Evolutionary conservation across 2,888 invertebrate genomes (phyloP).

Genomic region (Auanema sp.): DNA sequence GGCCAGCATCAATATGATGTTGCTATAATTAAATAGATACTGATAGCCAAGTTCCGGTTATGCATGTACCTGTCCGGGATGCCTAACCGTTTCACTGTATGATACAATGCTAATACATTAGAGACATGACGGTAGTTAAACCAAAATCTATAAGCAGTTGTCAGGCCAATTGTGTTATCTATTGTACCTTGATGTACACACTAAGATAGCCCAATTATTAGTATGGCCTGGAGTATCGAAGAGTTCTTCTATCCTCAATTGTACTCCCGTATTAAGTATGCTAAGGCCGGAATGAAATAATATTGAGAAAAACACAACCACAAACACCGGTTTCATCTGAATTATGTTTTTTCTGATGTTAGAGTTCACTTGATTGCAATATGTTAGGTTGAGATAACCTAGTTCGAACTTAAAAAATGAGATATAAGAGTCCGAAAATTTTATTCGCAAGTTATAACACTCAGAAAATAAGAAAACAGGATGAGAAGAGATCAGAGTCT

Average conservation of each 20-base stretch:
- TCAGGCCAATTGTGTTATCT: background rate
- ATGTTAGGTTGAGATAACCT: too few species aligned
- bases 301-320: too few species aligned
- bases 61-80: slow-evolving; percentile 80
- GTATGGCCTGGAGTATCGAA: slow-evolving; percentile 73
- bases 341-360: too few species aligned
- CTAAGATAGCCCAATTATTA: slow-evolving; percentile 98
- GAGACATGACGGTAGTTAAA: slow-evolving; percentile 99
- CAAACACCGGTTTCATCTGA: too few species aligned
- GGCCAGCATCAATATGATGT: slow-evolving; percentile 98
- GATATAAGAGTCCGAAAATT: too few species aligned
- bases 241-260: slow-evolving; percentile 46
- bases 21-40: slow-evolving; percentile 67
- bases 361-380: too few species aligned
- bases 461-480: too few species aligned
- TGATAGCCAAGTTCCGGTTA: background rate
- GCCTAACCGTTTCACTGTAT: slow-evolving; percentile 95
- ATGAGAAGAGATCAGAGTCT: too few species aligned
- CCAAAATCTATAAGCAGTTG: slow-evolving; percentile 86
- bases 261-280: slow-evolving; percentile 46
- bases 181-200: slow-evolving; percentile 73
- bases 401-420: too few species aligned
- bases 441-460: too few species aligned
- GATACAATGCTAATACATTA: slow-evolving; percentile 94
- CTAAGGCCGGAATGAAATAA: background rate